Conservation (phyloP, 2,797 vertebrate species). For the Halcyon leucocephala region DNA sequence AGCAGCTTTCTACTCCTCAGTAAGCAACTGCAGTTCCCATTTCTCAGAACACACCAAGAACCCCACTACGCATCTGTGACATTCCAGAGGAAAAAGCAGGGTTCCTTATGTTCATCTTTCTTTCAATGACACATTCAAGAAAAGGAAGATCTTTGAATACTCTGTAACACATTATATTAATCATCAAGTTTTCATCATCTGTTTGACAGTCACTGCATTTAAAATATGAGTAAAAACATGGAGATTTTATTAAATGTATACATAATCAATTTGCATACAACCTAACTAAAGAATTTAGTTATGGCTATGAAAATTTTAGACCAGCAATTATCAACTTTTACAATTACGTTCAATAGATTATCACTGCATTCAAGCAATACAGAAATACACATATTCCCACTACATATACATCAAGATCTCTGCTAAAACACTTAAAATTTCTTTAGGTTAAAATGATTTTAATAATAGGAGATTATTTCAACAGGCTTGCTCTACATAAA, state of each 20-base stretch:
- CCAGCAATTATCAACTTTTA: background rate
- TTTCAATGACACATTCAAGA: background rate
- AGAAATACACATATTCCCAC: background rate
- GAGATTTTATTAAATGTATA: background rate
- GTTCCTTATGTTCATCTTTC: background rate
- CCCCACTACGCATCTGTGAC: background rate
- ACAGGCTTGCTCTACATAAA: background rate
- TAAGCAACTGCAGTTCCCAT: background rate
- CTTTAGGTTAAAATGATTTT: too few species aligned
- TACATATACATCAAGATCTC: background rate
- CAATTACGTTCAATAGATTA: background rate
- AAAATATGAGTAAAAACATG: background rate
- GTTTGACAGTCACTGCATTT: background rate
- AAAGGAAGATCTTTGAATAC: background rate
- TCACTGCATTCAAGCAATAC: background rate
- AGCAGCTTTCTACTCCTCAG: background rate
- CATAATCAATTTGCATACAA: background rate
- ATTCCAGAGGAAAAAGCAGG: background rate
- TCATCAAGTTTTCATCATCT: constrained; percentile 8
- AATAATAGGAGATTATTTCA: background rate
- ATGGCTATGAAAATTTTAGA: background rate
- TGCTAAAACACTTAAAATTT: background rate
- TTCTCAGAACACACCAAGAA: background rate
- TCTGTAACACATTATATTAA: background rate
- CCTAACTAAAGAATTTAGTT: background rate